Evolutionary conservation across 2,797 vertebrate genomes (phyloP).

Genomic region (Aulostomus chinensis): DNA sequence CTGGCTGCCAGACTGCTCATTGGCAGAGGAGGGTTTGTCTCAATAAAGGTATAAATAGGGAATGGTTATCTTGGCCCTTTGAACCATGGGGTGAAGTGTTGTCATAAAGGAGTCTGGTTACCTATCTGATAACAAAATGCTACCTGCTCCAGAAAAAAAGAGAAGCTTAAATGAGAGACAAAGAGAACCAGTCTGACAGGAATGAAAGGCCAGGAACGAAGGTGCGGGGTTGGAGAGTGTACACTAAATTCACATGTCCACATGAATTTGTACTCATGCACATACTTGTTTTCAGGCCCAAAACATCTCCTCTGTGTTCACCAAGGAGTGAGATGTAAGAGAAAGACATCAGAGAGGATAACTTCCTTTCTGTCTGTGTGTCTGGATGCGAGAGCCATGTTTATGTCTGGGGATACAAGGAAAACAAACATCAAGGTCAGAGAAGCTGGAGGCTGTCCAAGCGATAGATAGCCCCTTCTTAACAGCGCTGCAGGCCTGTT

Average conservation of each 20-base stretch:
- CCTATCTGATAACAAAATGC: slow-evolving; percentile 65
- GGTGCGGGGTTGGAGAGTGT: slow-evolving; percentile 6
- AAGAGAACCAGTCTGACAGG: slow-evolving; percentile 64
- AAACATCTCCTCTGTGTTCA: slow-evolving; percentile 29
- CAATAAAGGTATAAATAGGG: slow-evolving; percentile 71
- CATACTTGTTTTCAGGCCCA: slow-evolving; percentile 22
- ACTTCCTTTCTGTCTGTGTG: slow-evolving; percentile 58
- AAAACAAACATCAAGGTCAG: slow-evolving; percentile 79
- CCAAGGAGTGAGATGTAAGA: slow-evolving; percentile 35
- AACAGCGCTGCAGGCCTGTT: slow-evolving; percentile 43
- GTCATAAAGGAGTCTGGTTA: slow-evolving; percentile 63
- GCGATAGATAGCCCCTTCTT: slow-evolving; percentile 49
- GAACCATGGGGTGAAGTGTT: slow-evolving; percentile 61
- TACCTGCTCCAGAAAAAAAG: slow-evolving; percentile 64
- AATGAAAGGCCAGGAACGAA: slow-evolving; percentile 23
- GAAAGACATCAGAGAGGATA: slow-evolving; percentile 53
- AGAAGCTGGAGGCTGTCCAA: slow-evolving; percentile 61
- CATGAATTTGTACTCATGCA: slow-evolving; percentile 26
- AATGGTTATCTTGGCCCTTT: slow-evolving; percentile 71
- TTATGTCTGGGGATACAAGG: slow-evolving; percentile 72
- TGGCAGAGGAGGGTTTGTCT: slow-evolving; percentile 62
- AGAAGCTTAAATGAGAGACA: slow-evolving; percentile 57
- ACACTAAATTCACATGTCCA: slow-evolving; percentile 29
- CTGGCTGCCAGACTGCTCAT: slow-evolving; percentile 60
- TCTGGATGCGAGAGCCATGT: slow-evolving; percentile 61